Percentiles rank a stretch among this genome's conserved stretches.
These are phyloP conservation scores for Sclerurus mexicanus DNA, from an alignment of 2,113 vertebrate genomes.

Conservation along the genomic window DNA sequence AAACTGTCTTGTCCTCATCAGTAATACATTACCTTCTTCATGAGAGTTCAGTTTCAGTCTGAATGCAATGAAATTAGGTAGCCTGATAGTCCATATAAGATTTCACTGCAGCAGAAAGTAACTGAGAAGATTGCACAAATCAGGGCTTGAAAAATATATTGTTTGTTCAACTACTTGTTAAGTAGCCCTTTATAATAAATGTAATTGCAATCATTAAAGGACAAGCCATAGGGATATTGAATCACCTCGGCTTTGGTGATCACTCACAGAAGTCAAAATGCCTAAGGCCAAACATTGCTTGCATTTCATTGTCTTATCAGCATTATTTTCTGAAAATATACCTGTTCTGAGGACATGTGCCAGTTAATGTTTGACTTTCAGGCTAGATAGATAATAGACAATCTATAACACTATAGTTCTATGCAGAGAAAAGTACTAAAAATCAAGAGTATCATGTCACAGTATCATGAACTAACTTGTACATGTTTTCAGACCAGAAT, in stretches of 20 bases:
- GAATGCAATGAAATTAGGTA: not conserved
- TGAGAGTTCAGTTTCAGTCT: not conserved
- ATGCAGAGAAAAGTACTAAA: not conserved
- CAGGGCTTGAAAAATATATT: not conserved
- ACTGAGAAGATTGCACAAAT: not conserved
- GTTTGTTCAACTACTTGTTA: not conserved
- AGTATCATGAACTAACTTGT: not conserved
- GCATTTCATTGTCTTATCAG: not conserved
- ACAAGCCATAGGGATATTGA: not conserved
- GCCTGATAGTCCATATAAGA: not conserved
- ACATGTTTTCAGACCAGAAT: not conserved
- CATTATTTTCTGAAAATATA: not conserved
- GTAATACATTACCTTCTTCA: not conserved
- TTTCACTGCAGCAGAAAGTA: not conserved
- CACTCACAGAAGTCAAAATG: not conserved
- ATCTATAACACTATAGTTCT: not conserved
- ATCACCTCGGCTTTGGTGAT: not conserved
- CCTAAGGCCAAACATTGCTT: not conserved
- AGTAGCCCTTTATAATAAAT: not conserved
- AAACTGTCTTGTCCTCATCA: not conserved
- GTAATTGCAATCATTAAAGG: not conserved
- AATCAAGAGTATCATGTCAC: not conserved
- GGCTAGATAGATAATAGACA: not conserved
- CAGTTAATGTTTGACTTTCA: not conserved
- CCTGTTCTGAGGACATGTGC: not conserved